phyloP scores from a whole-genome alignment of 2,113 vertebrate species.

The Monopterus albus region DNA sequence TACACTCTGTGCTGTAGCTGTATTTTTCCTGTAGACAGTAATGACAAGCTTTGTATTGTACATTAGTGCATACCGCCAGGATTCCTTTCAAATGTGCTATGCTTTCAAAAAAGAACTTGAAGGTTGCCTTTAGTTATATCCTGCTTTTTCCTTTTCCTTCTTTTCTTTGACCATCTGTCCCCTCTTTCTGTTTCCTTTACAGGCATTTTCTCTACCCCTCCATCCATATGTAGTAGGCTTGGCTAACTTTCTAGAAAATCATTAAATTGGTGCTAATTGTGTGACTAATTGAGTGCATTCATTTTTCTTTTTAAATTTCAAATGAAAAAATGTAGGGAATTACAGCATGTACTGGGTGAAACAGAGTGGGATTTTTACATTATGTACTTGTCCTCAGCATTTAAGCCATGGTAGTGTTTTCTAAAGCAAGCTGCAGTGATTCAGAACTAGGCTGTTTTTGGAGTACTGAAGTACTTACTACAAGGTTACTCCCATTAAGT shows the following conservation, averaged over 20 bases:
- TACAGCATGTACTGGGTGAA: no score
- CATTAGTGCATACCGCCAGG: background rate
- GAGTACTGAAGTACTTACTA: no score
- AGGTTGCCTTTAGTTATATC: constrained; percentile 17
- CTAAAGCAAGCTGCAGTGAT: no score
- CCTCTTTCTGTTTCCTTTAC: constrained; percentile 1
- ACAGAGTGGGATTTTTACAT: no score
- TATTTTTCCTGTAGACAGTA: constrained; percentile 19
- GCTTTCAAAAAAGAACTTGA: constrained; percentile 20
- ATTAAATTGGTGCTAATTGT: constrained; percentile 72
- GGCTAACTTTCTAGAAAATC: constrained; percentile 75
- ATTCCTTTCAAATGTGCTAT: constrained; percentile 13
- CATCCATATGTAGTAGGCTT: constrained; percentile 49
- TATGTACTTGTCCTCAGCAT: no score
- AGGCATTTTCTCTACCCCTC: background rate
- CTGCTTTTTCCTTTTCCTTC: background rate
- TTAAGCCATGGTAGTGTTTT: no score
- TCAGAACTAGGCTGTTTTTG: no score
- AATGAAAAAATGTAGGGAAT: no score
- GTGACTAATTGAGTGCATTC: constrained; percentile 24
- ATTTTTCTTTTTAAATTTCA: no score
- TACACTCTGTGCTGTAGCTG: constrained; percentile 19
- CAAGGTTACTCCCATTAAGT: no score
- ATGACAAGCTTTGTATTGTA: constrained; percentile 2
- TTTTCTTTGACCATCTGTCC: background rate